A percentile compares a stretch with the other conserved stretches of the same genome.
Evolutionary conservation across 2,888 invertebrate genomes (phyloP).

Genomic region (Agonum fuliginosum): DNA sequence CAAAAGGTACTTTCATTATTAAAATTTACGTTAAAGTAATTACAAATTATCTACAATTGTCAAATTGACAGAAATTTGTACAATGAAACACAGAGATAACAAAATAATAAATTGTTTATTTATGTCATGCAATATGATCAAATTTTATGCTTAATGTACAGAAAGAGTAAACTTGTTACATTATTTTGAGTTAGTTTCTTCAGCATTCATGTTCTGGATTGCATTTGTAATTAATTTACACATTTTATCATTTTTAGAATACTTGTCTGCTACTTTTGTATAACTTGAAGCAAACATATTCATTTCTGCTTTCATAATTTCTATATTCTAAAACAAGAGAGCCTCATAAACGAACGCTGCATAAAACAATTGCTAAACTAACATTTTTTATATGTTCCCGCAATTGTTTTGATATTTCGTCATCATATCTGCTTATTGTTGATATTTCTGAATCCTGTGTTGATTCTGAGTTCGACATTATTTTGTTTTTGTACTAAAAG

Average conservation of each 20-base stretch:
- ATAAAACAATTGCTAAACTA: neutral
- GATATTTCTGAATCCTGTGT: neutral
- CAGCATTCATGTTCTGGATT: neutral
- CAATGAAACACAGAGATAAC: too few relatives aligned
- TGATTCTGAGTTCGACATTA: neutral
- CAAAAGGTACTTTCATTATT: conserved; percentile 29
- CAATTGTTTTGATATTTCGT: neutral
- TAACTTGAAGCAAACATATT: neutral
- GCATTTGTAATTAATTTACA: neutral
- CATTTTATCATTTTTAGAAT: neutral
- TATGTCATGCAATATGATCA: too few relatives aligned
- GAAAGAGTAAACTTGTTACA: too few relatives aligned
- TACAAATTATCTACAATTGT: too few relatives aligned
- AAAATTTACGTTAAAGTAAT: too few relatives aligned
- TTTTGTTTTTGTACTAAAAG: too few relatives aligned
- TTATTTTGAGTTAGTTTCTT: neutral
- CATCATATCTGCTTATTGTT: conserved; percentile 4
- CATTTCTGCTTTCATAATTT: conserved; percentile 49
- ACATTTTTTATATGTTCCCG: conserved; percentile 10
- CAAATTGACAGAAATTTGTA: neutral
- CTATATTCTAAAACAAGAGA: conserved; percentile 38
- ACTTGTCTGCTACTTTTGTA: conserved; percentile 2
- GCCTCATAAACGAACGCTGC: neutral
- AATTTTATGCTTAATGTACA: too few relatives aligned
- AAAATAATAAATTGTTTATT: neutral